Conservation (phyloP, 2,113 vertebrate species). For the cattle (Bos taurus) region ARS-UCD2.0 NC_037333.1:110598001-110598500, state of each 20-base stretch:
- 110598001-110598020: background rate
- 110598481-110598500: slow-evolving; percentile 7
- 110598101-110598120: background rate
- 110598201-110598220: background rate
- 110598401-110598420: background rate
- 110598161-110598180: background rate
- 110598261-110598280: background rate
- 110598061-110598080: background rate
- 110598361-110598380: background rate
- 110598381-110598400: background rate
- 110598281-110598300: background rate
- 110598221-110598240: background rate
- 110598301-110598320: background rate
- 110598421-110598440: background rate
- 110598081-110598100: background rate
- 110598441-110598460: background rate
- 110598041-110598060: background rate
- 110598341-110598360: background rate
- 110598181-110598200: background rate
- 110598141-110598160: background rate
- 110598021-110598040: background rate
- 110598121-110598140: slow-evolving; percentile 2
- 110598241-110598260: background rate
- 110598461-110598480: background rate
- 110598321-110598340: background rate